Conservation (phyloP, 2,797 vertebrate genomes). For the Hyperoplus immaculatus region DNA sequence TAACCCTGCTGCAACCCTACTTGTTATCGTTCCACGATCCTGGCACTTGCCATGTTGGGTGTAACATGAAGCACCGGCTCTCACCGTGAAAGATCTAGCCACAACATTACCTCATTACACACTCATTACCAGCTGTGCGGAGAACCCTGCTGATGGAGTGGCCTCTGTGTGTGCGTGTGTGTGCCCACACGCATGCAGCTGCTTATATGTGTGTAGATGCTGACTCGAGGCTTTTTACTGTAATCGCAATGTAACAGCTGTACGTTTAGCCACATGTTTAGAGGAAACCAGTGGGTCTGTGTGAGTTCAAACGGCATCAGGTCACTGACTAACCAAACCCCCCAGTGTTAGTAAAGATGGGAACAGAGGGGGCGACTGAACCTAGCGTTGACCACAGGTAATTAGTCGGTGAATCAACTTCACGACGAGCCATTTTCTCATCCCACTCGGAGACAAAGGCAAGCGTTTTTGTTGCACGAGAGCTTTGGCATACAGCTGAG, state of each 20-base stretch:
- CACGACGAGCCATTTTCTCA: conserved; percentile 60
- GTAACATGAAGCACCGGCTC: conserved; percentile 7
- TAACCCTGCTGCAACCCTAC: background rate
- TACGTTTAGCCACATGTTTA: conserved; percentile 76
- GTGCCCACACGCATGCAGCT: conserved; percentile 27
- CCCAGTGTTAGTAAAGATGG: conserved; percentile 57
- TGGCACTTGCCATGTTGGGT: background rate
- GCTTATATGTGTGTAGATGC: conserved; percentile 38
- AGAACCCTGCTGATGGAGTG: conserved; percentile 52
- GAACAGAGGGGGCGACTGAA: conserved; percentile 69
- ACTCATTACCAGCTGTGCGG: conserved; percentile 48
- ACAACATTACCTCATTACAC: conserved; percentile 54
- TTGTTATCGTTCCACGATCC: background rate
- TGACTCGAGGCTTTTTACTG: conserved; percentile 66
- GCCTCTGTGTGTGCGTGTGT: conserved; percentile 26
- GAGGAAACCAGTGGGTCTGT: conserved; percentile 38
- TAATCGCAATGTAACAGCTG: conserved; percentile 73
- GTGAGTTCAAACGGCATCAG: conserved; percentile 68
- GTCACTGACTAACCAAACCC: conserved; percentile 64
- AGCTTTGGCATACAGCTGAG: conserved; percentile 19
- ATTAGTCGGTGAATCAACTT: conserved; percentile 60
- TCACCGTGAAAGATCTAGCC: conserved; percentile 17
- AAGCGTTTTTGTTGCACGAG: conserved; percentile 42
- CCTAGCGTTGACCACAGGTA: conserved; percentile 52
- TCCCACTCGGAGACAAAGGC: conserved; percentile 29